Evolutionary conservation across 1,140 invertebrate genomes (phyloP).

Genomic region (Drosophila nannoptera): DNA sequence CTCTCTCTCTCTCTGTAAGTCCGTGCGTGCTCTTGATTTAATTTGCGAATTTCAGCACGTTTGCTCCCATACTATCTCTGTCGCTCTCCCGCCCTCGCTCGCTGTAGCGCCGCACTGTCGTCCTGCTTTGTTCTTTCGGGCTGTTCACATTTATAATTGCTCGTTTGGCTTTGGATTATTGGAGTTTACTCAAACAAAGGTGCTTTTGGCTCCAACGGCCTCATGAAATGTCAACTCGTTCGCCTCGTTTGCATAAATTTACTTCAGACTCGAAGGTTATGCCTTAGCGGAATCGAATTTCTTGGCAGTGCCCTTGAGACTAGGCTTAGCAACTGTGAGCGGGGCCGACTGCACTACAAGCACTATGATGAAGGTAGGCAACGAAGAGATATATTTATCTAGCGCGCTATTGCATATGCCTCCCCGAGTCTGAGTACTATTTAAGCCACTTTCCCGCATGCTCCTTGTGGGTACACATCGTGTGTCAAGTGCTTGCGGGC

Average conservation of each 20-base stretch:
- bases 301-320: conserved; percentile 32
- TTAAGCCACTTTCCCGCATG: background rate
- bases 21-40: conserved; percentile 67
- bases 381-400: too few species aligned
- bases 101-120: background rate
- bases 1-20: conserved; percentile 36
- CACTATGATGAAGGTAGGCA: background rate
- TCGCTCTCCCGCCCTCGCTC: background rate
- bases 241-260: conserved; percentile 59
- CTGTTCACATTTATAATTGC: conserved; percentile 68
- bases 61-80: conserved; percentile 11
- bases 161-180: conserved; percentile 67
- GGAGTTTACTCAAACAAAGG: conserved; percentile 59
- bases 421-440: background rate
- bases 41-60: conserved; percentile 68
- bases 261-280: conserved; percentile 32
- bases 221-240: conserved; percentile 48
- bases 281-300: conserved; percentile 56
- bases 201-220: conserved; percentile 25
- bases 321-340: conserved; percentile 1
- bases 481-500: conserved; percentile 14
- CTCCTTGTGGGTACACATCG: background rate
- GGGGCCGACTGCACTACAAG: background rate
- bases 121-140: background rate
- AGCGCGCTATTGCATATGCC: background rate